Percentiles rank a stretch among this genome's conserved stretches.
Evolutionary conservation across 2,797 vertebrate genomes (phyloP).

Genomic region (Acrossocheilus wenchowensis): DNA sequence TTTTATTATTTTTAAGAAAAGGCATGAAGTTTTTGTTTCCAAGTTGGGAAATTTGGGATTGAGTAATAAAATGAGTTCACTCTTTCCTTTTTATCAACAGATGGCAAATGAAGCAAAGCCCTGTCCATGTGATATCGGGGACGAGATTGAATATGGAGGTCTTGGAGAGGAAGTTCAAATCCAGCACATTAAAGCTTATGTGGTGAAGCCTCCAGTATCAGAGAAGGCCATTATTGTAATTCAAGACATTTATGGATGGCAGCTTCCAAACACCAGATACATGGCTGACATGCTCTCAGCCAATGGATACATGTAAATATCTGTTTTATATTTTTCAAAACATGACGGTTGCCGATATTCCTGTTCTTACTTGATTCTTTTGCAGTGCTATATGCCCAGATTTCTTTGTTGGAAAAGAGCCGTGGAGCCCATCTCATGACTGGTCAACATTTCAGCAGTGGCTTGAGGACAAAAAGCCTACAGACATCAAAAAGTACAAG

Average conservation of each 20-base stretch:
- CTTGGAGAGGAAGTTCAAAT: constrained; percentile 87
- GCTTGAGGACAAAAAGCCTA: constrained; percentile 78
- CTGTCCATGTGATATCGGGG: constrained; percentile 87
- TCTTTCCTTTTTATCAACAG: constrained; percentile 6
- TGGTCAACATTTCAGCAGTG: constrained; percentile 78
- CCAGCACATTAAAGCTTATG: constrained; percentile 85
- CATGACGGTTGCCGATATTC: not conserved
- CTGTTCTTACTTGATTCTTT: not conserved
- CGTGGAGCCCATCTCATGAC: constrained; percentile 78
- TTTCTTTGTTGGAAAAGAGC: constrained; percentile 80
- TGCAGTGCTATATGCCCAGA: constrained; percentile 81
- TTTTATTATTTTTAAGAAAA: not conserved
- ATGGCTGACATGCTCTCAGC: constrained; percentile 88
- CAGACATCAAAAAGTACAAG: constrained; percentile 80
- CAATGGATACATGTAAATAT: constrained; percentile 88
- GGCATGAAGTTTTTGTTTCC: not conserved
- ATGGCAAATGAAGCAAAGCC: constrained; percentile 91
- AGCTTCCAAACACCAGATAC: constrained; percentile 89
- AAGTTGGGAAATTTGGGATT: not conserved
- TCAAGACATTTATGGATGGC: constrained; percentile 92
- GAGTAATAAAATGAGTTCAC: not conserved
- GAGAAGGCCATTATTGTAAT: constrained; percentile 88
- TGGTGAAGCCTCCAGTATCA: constrained; percentile 78
- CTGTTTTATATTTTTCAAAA: constrained; percentile 53
- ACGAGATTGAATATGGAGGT: constrained; percentile 82